phyloP scores from a whole-genome alignment of 2,113 vertebrate genomes.

The Actinemys pallida region DNA sequence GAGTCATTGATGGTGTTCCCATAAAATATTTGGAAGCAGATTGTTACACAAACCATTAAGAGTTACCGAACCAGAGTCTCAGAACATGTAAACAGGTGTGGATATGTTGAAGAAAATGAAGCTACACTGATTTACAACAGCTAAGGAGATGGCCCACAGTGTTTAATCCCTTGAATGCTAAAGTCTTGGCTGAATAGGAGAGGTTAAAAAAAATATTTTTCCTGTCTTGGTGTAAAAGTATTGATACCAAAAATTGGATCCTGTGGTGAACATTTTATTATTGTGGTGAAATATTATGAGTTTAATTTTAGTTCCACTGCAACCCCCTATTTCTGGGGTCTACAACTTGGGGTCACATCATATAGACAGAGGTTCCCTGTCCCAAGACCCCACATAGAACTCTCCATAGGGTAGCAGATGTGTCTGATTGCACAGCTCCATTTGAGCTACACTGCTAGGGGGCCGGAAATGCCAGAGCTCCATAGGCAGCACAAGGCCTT shows the following conservation, averaged over 20 bases:
- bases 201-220: background rate
- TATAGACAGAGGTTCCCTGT: background rate
- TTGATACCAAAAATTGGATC: background rate
- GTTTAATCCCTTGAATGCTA: conserved; percentile 37
- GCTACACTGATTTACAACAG: background rate
- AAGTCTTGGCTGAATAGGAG: conserved; percentile 11
- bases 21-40: conserved; percentile 54
- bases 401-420: accelerated
- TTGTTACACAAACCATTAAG: conserved; percentile 39
- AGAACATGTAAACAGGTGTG: background rate
- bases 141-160: background rate
- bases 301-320: background rate
- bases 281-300: background rate
- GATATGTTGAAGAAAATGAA: background rate
- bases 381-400: background rate
- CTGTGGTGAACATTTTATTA: background rate
- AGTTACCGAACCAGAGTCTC: background rate
- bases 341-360: background rate
- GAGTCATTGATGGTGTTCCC: conserved; percentile 39
- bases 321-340: background rate
- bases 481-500: background rate
- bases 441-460: background rate
- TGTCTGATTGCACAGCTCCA: background rate
- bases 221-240: background rate
- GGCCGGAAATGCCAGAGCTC: background rate